Evolutionary conservation across 2,113 vertebrate species (phyloP).

Genomic region (Sceloporus undulatus): DNA sequence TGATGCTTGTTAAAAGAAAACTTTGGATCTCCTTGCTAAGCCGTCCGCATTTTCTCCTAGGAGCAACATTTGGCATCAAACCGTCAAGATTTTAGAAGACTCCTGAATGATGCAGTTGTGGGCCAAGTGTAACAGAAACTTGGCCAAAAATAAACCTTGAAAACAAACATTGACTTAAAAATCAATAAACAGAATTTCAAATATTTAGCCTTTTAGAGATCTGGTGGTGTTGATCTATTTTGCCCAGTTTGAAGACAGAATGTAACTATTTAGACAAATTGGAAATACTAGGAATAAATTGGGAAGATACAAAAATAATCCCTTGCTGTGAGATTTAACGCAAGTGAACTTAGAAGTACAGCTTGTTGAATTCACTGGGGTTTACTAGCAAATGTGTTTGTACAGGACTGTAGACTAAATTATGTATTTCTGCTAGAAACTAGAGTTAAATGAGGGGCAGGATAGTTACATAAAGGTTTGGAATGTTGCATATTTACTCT

Average conservation of each 20-base stretch:
- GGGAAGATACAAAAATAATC: background rate
- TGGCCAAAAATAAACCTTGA: conserved; percentile 39
- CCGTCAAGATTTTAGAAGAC: conserved; percentile 25
- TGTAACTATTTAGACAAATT: background rate
- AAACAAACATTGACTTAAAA: conserved; percentile 15
- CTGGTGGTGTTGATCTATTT: conserved; percentile 2
- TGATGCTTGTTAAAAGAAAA: background rate
- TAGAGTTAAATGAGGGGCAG: background rate
- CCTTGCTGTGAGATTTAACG: background rate
- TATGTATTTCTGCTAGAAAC: background rate
- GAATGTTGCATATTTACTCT: background rate
- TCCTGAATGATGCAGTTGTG: background rate
- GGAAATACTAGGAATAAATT: background rate
- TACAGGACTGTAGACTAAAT: background rate
- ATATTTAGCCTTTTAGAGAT: conserved; percentile 43
- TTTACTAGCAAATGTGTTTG: background rate
- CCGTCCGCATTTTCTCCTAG: conserved; percentile 24
- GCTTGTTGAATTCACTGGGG: background rate
- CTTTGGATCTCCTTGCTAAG: conserved; percentile 14
- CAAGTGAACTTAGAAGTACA: background rate
- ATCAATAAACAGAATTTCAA: conserved; percentile 12
- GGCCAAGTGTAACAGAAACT: conserved; percentile 24
- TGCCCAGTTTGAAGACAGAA: conserved; percentile 33
- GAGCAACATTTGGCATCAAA: conserved; percentile 19
- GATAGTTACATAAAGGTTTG: background rate